Evolutionary conservation across 2,113 vertebrate genomes (phyloP), one percentile per base, ranked within the genome.

Genomic region (Actenoides lindsayi): DNA sequence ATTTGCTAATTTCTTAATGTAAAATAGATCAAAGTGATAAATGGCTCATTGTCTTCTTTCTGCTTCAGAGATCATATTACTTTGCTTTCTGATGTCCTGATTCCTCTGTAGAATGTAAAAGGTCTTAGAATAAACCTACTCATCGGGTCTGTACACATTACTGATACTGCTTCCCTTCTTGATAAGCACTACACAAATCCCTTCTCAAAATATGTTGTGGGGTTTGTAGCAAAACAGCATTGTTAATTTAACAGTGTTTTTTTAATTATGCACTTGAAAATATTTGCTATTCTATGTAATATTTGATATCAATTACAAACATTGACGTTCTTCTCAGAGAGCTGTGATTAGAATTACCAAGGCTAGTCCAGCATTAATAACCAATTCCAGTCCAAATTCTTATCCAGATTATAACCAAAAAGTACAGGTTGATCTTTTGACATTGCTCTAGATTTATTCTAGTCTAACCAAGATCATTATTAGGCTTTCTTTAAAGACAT

Each of bases 401-500:
- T 37, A 74, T 70, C 46, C 42, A 59, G 28, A 17, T 67, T 70
- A 86, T 50, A 93, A 69, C 19, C 28, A 70, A 10, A 33, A 90
- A 65, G 20, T 80, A 33, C 25, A 86, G 63, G 63, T 60, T 42
- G 15, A 42, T 63, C 60, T 83, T 76, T 53, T 63, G 85, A 85
- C 88, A 86, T 67, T 69, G 53, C 85, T 92, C 82, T 60, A 54
- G 62, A 88, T 90, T 88, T 88, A 90, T 56, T 71, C 30, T 51
- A 77, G 59, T 70, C 64, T 68, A 89, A 89, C 39, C 24, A 67
- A 89, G 75, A 67, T 81, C 25, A 83, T 70, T 67, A 93, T 71
- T 59, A 88, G 51, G 11, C 50, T 75, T 86, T 64, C 64, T 78
- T 90, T 64, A 83, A 97, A 97, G 86, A 92, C 74, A 75, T 2